These are phyloP conservation scores for Ormia ochracea DNA, from an alignment of 2,888 invertebrate genomes.

Conservation along the genomic window DNA sequence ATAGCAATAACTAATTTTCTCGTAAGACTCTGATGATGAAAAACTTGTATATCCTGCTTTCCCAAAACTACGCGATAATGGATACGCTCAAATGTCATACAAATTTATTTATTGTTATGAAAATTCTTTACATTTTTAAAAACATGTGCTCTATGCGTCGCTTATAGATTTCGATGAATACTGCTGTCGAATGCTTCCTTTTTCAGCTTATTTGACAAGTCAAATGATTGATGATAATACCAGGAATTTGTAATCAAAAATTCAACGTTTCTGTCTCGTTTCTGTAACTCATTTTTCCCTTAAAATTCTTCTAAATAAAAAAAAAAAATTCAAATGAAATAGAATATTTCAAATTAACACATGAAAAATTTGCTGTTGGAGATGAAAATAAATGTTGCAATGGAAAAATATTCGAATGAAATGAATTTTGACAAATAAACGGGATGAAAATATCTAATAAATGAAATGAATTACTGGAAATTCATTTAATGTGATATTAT, in stretches of 20 bases:
- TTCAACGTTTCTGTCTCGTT: slow-evolving; percentile 28
- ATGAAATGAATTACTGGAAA: background rate
- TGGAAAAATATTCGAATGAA: slow-evolving; percentile 52
- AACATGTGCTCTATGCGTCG: background rate
- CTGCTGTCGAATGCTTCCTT: slow-evolving; percentile 6
- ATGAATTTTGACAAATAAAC: slow-evolving; percentile 59
- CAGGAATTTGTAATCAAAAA: slow-evolving; percentile 63
- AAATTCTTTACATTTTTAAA: slow-evolving; percentile 10
- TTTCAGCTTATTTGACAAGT: slow-evolving; percentile 61
- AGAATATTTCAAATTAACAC: slow-evolving; percentile 40
- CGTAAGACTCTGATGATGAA: too few species aligned
- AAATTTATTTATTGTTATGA: slow-evolving; percentile 9
- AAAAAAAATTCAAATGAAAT: background rate
- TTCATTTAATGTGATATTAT: slow-evolving; percentile 1
- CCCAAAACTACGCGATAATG: background rate
- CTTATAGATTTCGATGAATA: background rate
- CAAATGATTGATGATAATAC: slow-evolving; percentile 71
- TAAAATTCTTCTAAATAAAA: background rate
- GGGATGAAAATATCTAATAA: slow-evolving; percentile 57
- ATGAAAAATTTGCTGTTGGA: background rate
- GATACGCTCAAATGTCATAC: slow-evolving; percentile 9
- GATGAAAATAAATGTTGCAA: background rate
- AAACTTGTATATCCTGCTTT: background rate
- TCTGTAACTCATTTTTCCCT: background rate
- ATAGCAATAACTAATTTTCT: too few species aligned